Conservation (phyloP, 2,888 invertebrate species). For the Hoplodrina blanda region DNA sequence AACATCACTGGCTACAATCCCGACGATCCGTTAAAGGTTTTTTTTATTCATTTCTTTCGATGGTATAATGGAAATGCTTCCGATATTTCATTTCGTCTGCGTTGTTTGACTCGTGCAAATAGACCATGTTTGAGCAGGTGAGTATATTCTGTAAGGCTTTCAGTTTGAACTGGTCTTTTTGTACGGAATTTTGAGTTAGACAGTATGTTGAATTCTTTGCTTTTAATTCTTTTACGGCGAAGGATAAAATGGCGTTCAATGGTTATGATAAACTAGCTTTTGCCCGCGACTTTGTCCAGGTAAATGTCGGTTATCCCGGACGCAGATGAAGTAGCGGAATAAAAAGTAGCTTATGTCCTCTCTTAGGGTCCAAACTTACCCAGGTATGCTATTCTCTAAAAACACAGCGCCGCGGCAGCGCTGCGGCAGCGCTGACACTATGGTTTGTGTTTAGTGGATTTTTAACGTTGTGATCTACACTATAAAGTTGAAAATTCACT, state of each 20-base stretch:
- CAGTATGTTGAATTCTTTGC: constrained; percentile 14
- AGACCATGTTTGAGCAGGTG: background rate
- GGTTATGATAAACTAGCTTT: background rate
- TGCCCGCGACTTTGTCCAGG: no score
- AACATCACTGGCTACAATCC: constrained; percentile 51
- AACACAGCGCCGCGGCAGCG: no score
- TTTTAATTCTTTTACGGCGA: background rate
- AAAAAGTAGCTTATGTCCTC: no score
- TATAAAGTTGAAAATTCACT: no score
- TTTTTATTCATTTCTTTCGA: constrained; percentile 37
- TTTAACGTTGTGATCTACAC: no score
- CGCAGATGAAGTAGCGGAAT: no score
- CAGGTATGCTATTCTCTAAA: no score
- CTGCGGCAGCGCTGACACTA: no score
- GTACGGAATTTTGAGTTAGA: background rate
- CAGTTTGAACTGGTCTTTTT: constrained; percentile 1
- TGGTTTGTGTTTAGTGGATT: no score
- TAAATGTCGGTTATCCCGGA: no score
- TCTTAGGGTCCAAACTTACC: no score
- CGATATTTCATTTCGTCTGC: constrained; percentile 32
- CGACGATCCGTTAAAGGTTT: constrained; percentile 36
- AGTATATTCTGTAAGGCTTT: background rate
- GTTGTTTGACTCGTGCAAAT: constrained; percentile 2
- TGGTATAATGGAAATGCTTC: constrained; percentile 43
- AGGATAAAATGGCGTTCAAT: no score